These are phyloP conservation scores for Belonocnema kinseyi DNA, from an alignment of 1,140 invertebrate species.

Conservation along the genomic window DNA sequence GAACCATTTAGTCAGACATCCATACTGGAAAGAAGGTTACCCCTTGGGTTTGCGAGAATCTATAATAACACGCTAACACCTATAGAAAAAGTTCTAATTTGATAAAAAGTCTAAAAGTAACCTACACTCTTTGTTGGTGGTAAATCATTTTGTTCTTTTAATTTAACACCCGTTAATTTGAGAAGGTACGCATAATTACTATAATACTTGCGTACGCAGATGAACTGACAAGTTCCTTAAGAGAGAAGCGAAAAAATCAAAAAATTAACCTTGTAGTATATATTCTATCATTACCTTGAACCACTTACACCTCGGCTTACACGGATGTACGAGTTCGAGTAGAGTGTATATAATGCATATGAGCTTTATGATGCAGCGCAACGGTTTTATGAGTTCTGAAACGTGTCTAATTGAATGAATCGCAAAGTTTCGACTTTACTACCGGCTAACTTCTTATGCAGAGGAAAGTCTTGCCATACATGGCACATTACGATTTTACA, in stretches of 20 bases:
- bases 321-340: constrained; percentile 22
- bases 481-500: constrained; percentile 24
- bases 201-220: constrained; percentile 23
- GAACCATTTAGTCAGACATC: not conserved
- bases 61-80: constrained; percentile 25
- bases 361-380: constrained; percentile 18
- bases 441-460: constrained; percentile 10
- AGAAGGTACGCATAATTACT: not conserved
- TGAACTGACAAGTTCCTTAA: constrained; percentile 28
- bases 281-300: constrained; percentile 29
- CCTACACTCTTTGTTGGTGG: not conserved
- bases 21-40: constrained; percentile 7
- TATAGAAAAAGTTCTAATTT: not conserved
- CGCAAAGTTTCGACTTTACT: constrained; percentile 28
- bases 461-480: constrained; percentile 21
- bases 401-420: constrained; percentile 31
- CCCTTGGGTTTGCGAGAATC: constrained; percentile 6
- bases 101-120: not conserved
- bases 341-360: not conserved
- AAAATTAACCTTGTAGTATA: constrained; percentile 9
- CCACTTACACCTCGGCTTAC: constrained; percentile 20
- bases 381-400: constrained; percentile 30
- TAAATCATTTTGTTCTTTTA: constrained; percentile 22
- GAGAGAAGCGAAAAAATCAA: not conserved
- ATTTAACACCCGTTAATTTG: constrained; percentile 24